Conservation (phyloP, 2,113 vertebrate genomes). For the Taxidea taxus region DNA sequence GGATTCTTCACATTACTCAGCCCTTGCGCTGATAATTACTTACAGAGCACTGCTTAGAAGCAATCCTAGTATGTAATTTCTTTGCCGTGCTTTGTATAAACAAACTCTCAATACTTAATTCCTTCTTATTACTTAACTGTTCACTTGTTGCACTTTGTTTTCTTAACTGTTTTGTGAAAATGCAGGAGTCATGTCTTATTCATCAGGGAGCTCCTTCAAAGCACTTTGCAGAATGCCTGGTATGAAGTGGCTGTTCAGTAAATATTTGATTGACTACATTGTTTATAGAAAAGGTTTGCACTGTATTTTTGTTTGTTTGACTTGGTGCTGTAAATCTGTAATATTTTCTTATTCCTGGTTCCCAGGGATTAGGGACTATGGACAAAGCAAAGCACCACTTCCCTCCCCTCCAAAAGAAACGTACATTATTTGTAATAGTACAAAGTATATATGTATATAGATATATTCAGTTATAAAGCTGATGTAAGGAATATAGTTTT, state of each 20-base stretch:
- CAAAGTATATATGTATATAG: background rate
- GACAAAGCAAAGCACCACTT: background rate
- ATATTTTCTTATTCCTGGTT: constrained; percentile 18
- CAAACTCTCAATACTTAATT: constrained; percentile 43
- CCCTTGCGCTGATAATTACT: constrained; percentile 6
- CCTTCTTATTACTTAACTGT: background rate
- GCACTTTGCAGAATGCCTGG: background rate
- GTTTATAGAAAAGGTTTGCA: constrained; percentile 1
- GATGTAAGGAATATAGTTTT: background rate
- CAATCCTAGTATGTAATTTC: constrained; percentile 21
- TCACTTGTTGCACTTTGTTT: constrained; percentile 29
- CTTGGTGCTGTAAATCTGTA: background rate
- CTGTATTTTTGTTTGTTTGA: constrained; percentile 8
- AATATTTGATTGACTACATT: constrained; percentile 41
- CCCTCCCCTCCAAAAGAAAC: background rate
- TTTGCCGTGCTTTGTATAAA: constrained; percentile 29
- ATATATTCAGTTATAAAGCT: background rate
- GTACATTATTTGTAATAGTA: background rate
- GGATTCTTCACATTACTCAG: background rate
- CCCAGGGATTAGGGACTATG: background rate
- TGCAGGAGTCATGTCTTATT: background rate
- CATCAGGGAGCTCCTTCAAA: background rate
- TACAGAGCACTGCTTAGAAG: constrained; percentile 27
- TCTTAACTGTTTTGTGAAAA: constrained; percentile 45
- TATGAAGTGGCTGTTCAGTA: background rate